Evolutionary conservation across 2,113 vertebrate genomes (phyloP).

Genomic region (Clarias gariepinus): DNA sequence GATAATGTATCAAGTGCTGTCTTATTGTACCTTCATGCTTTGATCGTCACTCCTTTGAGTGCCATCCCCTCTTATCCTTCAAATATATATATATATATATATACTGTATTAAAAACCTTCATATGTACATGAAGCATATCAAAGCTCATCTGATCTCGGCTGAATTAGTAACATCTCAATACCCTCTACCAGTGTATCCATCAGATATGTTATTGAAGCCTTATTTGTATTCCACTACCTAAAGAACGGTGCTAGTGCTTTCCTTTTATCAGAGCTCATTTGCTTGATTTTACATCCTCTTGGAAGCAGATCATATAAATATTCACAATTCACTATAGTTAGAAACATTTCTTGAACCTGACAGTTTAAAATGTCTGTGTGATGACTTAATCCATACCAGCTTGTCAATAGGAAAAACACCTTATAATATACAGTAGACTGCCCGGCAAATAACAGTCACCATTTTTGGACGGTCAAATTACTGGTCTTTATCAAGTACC

Average conservation of each 20-base stretch:
- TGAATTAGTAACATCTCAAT: slow-evolving; percentile 31
- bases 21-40: slow-evolving; percentile 40
- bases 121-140: slow-evolving; percentile 33
- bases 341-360: too few relatives aligned
- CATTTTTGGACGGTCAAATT: too few relatives aligned
- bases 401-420: neutral
- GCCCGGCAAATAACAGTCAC: too few relatives aligned
- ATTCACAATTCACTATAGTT: too few relatives aligned
- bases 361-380: neutral
- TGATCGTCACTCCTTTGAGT: slow-evolving; percentile 34
- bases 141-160: slow-evolving; percentile 22
- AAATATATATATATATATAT: too few relatives aligned
- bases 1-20: slow-evolving; percentile 33
- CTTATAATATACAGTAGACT: too few relatives aligned
- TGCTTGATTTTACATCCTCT: slow-evolving; percentile 51
- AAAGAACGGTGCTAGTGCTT: slow-evolving; percentile 40
- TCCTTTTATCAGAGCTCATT: slow-evolving; percentile 63
- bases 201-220: slow-evolving; percentile 63
- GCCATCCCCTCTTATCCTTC: slow-evolving; percentile 42
- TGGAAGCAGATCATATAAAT: slow-evolving; percentile 20
- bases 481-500: too few relatives aligned
- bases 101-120: slow-evolving; percentile 15
- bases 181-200: slow-evolving; percentile 62
- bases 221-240: slow-evolving; percentile 64
- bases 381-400: neutral